Base-by-base conservation (phyloP, 2,113 vertebrate genomes). In the Hippolais icterina region DNA sequence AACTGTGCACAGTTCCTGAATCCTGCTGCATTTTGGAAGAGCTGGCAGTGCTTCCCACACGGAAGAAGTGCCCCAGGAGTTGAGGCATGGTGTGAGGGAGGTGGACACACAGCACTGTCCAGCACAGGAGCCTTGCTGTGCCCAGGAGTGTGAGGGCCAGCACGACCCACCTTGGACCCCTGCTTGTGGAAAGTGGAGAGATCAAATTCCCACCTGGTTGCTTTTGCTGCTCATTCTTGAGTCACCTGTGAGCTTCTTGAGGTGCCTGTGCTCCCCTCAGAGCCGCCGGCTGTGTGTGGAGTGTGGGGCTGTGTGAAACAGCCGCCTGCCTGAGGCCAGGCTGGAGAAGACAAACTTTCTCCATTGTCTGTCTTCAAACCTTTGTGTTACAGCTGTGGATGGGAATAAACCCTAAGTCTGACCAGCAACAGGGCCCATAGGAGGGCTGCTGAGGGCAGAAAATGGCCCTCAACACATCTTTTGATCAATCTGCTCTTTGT, bases 211-310 rank as follows among this genome's bases (percentile, higher is more conserved):
- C 3, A 0, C 28, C 19, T 50, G 8, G 47, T 63, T 63, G 31
- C 44, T 42, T 37, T 18, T 1, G 5, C 6, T 35, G 49, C 27
- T 59, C 1, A 0, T 39, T 27, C 63, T 22, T 12, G 4, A 15
- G 37, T n/a, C 2, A 0, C 9, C 49, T 6, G 24, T 12, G 42
- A 46, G 54, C 28, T 57, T 13, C 18, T 10, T 11, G 33, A 28
- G 46, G 22, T 4, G 28, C 20, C 37, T 27, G 3, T 8, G 10
- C 5, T 68, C 33, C 39, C 23, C 77, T 33, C 50, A 14, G 78
- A 31, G 66, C 59, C 5, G 0, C 20, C 0, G 1, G 52, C 11
- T 31, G 7, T 5, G 15, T 1, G 8, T 8, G 28, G 42, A 44
- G 42, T 44, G 42, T 44, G 10, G 31, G 37, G 21, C 47, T 71